Base-by-base conservation (phyloP, 2,797 vertebrate genomes). In the Cyprinella venusta region DNA sequence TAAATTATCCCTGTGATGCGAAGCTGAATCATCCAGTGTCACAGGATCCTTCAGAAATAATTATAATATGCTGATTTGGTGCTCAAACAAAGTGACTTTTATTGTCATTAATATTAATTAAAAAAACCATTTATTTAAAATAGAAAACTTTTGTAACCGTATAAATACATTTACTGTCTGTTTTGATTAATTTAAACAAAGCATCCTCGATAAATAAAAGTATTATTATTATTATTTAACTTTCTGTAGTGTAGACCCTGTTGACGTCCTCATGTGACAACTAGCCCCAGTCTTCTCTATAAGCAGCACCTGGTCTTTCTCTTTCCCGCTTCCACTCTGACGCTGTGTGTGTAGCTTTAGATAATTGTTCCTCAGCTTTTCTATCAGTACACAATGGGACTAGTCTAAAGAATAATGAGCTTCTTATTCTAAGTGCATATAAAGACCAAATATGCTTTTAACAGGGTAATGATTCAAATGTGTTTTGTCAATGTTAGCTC, bases 401-500 rank as follows among this genome's bases (percentile, higher is more conserved):
- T 40, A 74, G 70, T 72, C 48, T 64, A 36, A 67, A 54, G 33
- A 82, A 54, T 76, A 67, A 65, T 67, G 48, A 38, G 65, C 61
- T 21, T 21, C 30, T 82, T 82, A 38, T 76, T 52, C n/a, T 45
- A 45, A 68, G 50, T 76, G 63, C 63, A 65, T 45, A 54, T 75
- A 65, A 76, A 76, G 48, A 54, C 48, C 61, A 76, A 67, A 68
- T 59, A 76, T 76, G 81, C 50, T 76, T 82, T 82, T 82, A 76
- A 82, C 63, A 76, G 50, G 63, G 38, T 33, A 42, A 76, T 82
- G 52, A 68, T 68, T 76, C 48, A 76, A 76, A 76, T 82, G 33
- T 45, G 38, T 76, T 82, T 76, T 59, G 50, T 76, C 81, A 76
- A 76, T 76, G 81, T 72, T 75, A 52, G 69, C 65, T 82, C 50